Conservation (phyloP, 2,888 invertebrate genomes). For the Podotricha telesiphe region DNA sequence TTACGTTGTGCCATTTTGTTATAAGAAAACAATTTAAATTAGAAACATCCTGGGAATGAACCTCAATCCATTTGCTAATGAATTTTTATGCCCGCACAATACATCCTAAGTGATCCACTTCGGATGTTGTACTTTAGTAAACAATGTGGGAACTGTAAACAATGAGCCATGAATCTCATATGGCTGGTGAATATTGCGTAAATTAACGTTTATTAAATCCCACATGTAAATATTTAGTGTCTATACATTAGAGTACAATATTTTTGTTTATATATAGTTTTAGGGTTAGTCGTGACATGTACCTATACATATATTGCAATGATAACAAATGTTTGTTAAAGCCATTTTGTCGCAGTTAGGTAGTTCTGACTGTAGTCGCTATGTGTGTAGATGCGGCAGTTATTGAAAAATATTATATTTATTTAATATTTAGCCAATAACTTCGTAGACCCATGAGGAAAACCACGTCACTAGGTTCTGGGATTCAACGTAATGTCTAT, state of each 20-base stretch:
- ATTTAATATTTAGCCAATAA: too few species aligned
- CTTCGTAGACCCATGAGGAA: too few species aligned
- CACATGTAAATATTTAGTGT: conserved; percentile 7
- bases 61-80: conserved; percentile 13
- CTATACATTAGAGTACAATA: background rate
- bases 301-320: background rate
- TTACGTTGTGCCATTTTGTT: too few species aligned
- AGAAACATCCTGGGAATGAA: background rate
- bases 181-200: conserved; percentile 6
- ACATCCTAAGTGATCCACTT: background rate
- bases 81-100: conserved; percentile 1
- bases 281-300: too few species aligned
- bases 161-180: conserved; percentile 2
- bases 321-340: too few species aligned
- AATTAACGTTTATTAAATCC: conserved; percentile 1
- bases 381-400: too few species aligned
- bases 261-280: background rate
- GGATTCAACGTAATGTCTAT: too few species aligned
- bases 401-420: too few species aligned
- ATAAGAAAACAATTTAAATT: too few species aligned
- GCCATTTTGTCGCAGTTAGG: too few species aligned
- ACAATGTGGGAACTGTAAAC: conserved; percentile 13
- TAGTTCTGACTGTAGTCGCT: too few species aligned
- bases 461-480: too few species aligned
- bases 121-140: background rate